Evolutionary conservation across 2,888 invertebrate species (phyloP), one percentile per base, ranked within the genome.

Genomic region (Pandemis heparana): DNA sequence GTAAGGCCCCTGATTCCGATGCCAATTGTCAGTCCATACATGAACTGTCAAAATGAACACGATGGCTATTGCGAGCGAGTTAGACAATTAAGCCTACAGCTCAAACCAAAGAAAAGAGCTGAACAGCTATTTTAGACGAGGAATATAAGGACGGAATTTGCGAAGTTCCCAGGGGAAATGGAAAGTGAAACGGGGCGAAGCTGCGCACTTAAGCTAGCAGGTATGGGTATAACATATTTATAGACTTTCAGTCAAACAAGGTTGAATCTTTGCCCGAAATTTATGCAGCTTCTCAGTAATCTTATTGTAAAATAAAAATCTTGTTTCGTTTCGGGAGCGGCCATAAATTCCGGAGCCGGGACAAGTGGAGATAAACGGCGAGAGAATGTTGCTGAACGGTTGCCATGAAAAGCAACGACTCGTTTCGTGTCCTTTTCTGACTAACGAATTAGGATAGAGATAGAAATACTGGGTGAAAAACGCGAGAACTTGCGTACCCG

Each of bases 341-440:
- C 23, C 23, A 56, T 56, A 56, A 56, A 56, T 56, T 23, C 23
- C 56, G 5, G 5, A 18, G 23, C 23, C 10, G 12, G 23, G 56
- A 56, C 56, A 56, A 56, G 56, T 56, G 56, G 56, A 65, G 46
- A 63, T 51, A 65, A 65, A 51, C 63, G 23, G 56, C 23, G 56
- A 9, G 56, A 23, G 16, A 53, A 56, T 23, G 56, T 56, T 12
- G 56, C 56, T 5, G 56, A 23, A 51, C 51, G 56, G 23, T 12
- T 23, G n/a, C 23, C 56, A 12, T 6, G 56, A 56, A 8, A 23
- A 12, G 51, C 16, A 23, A 5, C 8, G 18, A 9, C 23, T 32
- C 23, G 23, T 32, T 32, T 4, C 4, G 10, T 23, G 18, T 56
- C 23, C 23, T 12, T n/a, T 23, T 56, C 56, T 56, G 1, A 56